Base-by-base conservation (phyloP, 2,888 invertebrate genomes). In the Drosophila falleni region DNA sequence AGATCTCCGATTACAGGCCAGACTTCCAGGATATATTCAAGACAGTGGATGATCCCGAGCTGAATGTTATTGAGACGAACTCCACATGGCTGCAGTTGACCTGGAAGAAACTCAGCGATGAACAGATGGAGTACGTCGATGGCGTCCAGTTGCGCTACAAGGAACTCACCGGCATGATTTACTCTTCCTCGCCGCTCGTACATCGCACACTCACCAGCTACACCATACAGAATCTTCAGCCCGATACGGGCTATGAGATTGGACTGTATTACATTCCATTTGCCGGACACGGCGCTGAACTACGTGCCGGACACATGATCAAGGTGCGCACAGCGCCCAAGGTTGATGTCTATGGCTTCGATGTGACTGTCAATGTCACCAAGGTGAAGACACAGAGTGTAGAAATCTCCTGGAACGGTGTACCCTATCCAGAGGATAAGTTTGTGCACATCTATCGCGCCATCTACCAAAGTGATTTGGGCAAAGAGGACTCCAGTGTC, bases 381-480 rank as follows among this genome's bases (percentile, higher is more conserved):
- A 94, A 96, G 69, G 95, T 97, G 0, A 97, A 97, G 76, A 94
- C 96, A 0, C 95, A 95, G 56, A 95, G 96, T 10, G 96, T 96
- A 0, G 97, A 97, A 87, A 94, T 98, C 6, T 94, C 94, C 5
- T 97, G 97, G 97, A 95, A 94, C 53, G 98, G 98, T 0, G 95
- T 98, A 0, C 98, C 98, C 0, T 95, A 96, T 80, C 98, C 98
- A 0, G 96, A 97, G 73, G 97, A 97, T 91, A 97, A 97, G 91
- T 97, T 96, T 93, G 97, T 98, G 54, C 96, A 97, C 80, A 97
- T 98, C 85, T 97, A 96, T 93, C 94, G 97, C 61, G 97, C 97
- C 1, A 97, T 97, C 76, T 96, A 96, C 91, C 95, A 96, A 91
- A 95, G 95, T 85, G 96, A 96, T 89, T 94, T 94, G 11, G 95